Base-by-base conservation (phyloP, 2,888 invertebrate species). In the Diarsia brunnea region DNA sequence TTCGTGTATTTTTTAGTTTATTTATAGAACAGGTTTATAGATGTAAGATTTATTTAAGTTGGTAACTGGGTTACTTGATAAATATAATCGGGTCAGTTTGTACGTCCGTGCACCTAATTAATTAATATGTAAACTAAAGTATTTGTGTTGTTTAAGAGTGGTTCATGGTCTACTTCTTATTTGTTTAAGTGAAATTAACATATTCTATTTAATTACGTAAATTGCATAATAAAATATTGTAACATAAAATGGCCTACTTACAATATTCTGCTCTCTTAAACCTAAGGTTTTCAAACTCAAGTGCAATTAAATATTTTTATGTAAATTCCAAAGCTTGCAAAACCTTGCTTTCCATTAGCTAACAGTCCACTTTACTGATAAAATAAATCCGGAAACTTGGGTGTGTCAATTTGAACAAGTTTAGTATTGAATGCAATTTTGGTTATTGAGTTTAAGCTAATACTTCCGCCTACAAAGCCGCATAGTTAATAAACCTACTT, bases 301-400 rank as follows among this genome's bases (percentile, higher is more conserved):
- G 21, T 45, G 47, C 73, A 69, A 64, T 83, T 53, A 51, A 63
- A 79, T 63, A 69, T 67, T 79, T n/a, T 73, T 66, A 79, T 69
- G 75, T 63, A 63, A 80, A 82, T 73, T 68, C 38, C 12, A 45
- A 68, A 43, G 45, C 45, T 61, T 65, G 51, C 68, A 31, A 67
- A 77, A 73, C 61, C 58, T 67, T 75, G 60, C 55, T 73, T 76
- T 84, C 51, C 68, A 70, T 84, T 76, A 70, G 49, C 27, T 67
- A 63, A 72, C 21, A 63, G 60, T 21, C 66, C 11, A 79, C 21
- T 80, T 64, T 38, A 58, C 43, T 68, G 74, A 80, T 84, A 73
- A 80, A 61, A 75, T 78, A 63, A 75, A 83, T 83, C 80, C 77
- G 75, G 69, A 86, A 73, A 86, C 75, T 58, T 83, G 71, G 77